phyloP scores from a whole-genome alignment of 2,797 vertebrate genomes.

The Pelobates cultripes region DNA sequence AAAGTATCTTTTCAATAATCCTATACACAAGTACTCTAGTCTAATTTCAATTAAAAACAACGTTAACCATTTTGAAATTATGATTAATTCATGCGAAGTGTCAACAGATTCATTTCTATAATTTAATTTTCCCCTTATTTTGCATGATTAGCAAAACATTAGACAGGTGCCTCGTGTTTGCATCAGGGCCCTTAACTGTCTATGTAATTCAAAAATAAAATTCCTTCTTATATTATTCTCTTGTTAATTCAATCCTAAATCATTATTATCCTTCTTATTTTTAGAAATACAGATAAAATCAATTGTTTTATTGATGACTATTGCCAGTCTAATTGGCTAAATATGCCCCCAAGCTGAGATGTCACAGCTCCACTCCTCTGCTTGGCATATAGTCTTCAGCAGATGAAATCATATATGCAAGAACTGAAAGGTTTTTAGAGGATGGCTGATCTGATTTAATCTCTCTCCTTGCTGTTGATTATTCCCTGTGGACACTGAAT shows the following conservation, averaged over 20 bases:
- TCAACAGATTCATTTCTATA: slow-evolving; percentile 52
- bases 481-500: slow-evolving; percentile 12
- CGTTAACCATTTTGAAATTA: slow-evolving; percentile 47
- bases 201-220: slow-evolving; percentile 31
- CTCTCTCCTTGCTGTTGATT: slow-evolving; percentile 27
- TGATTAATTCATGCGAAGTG: slow-evolving; percentile 53
- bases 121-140: slow-evolving; percentile 48
- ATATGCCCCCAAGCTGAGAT: neutral
- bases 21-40: slow-evolving; percentile 7
- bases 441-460: slow-evolving; percentile 36
- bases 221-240: slow-evolving; percentile 31
- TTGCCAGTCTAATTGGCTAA: slow-evolving; percentile 4
- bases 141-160: slow-evolving; percentile 51
- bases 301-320: slow-evolving; percentile 16
- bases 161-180: slow-evolving; percentile 43
- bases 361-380: neutral
- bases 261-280: neutral
- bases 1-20: neutral
- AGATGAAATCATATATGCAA: neutral
- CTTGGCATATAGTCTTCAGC: slow-evolving; percentile 10
- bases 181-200: slow-evolving; percentile 10
- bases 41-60: slow-evolving; percentile 44
- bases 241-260: slow-evolving; percentile 29
- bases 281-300: neutral
- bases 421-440: neutral